phyloP scores from a whole-genome alignment of 1,140 invertebrate genomes.

The Proales similis region DNA sequence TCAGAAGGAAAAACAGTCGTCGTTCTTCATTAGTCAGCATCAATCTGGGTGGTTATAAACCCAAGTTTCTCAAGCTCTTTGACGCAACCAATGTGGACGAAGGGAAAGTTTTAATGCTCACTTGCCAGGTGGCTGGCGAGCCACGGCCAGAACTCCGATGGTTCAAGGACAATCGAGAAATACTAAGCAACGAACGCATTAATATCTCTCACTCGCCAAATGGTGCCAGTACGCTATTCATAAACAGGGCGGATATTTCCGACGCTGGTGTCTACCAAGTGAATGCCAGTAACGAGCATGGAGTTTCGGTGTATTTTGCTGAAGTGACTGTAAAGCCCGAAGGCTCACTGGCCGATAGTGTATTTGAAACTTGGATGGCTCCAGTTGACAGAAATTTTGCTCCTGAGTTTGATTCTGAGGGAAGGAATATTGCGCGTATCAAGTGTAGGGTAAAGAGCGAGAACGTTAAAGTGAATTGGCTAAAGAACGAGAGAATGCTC shows the following conservation, averaged over 20 bases:
- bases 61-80: constrained; percentile 35
- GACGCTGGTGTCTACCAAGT: constrained; percentile 35
- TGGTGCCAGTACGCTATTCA: constrained; percentile 2
- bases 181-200: background rate
- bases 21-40: no score
- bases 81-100: constrained; percentile 13
- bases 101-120: constrained; percentile 11
- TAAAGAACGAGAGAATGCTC: background rate
- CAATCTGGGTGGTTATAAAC: constrained; percentile 3
- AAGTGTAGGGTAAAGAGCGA: constrained; percentile 5
- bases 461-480: constrained; percentile 25
- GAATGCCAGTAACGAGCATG: constrained; percentile 15
- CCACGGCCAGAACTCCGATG: constrained; percentile 36
- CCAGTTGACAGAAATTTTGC: background rate
- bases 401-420: background rate
- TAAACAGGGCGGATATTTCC: background rate
- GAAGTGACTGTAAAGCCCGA: constrained; percentile 8
- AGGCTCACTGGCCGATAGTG: background rate
- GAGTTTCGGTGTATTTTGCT: constrained; percentile 18
- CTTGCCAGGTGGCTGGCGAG: constrained; percentile 10
- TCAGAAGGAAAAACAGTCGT: no score
- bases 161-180: constrained; percentile 22
- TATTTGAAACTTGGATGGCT: background rate
- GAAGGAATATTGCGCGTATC: background rate
- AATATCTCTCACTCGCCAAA: background rate